Percentiles rank a stretch among this genome's conserved stretches.
Evolutionary conservation across 2,113 vertebrate genomes (phyloP).

Genomic region (Narcine bancroftii): DNA sequence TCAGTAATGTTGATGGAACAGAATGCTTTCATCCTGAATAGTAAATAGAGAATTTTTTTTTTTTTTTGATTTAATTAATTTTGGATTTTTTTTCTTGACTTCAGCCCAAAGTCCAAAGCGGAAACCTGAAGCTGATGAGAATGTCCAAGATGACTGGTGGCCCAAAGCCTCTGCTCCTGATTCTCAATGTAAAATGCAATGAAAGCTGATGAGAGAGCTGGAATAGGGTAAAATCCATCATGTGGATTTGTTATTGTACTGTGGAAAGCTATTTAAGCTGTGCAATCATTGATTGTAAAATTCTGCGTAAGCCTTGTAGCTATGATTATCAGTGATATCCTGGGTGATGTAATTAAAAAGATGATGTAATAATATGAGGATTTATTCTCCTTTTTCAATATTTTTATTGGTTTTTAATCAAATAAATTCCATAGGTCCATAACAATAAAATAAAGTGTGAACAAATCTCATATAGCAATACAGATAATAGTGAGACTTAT

Average conservation of each 20-base stretch:
- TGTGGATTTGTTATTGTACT: neutral
- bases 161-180: neutral
- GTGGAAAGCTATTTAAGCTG: neutral
- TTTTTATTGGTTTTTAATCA: no score
- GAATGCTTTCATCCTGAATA: neutral
- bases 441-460: no score
- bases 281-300: neutral
- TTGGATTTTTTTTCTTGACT: neutral
- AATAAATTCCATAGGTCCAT: no score
- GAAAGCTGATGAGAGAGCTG: neutral
- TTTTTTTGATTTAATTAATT: neutral
- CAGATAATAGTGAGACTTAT: no score
- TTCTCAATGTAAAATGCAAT: conserved; percentile 19
- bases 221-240: neutral
- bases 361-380: neutral
- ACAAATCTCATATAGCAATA: no score
- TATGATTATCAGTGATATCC: neutral
- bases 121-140: neutral
- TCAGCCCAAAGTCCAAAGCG: conserved; percentile 1
- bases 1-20: neutral
- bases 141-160: neutral
- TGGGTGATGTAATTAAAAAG: neutral
- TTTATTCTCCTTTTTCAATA: neutral
- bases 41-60: neutral
- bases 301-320: neutral